Evolutionary conservation across 2,113 vertebrate genomes (phyloP).

Genomic region (Sterrhoptilus dennistouni): DNA sequence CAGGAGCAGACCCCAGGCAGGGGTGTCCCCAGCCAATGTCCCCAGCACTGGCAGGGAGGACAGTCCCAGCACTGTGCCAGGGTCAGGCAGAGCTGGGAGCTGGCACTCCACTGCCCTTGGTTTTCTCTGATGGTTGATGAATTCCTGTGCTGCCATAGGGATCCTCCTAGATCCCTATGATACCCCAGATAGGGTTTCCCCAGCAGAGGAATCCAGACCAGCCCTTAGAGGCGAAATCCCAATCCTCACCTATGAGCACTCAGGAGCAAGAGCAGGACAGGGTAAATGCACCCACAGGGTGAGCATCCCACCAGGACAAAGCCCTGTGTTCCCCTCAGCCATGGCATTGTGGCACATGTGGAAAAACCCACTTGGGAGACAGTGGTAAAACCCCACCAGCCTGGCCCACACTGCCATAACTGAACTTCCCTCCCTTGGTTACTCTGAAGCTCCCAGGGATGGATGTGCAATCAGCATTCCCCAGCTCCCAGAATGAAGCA

Average conservation of each 20-base stretch:
- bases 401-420: accelerated
- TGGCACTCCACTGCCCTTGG: accelerated
- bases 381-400: background rate
- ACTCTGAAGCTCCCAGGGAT: background rate
- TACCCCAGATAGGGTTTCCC: background rate
- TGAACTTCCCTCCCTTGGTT: accelerated
- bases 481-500: accelerated
- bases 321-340: background rate
- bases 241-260: background rate
- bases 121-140: background rate
- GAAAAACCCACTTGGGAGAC: background rate
- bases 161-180: background rate
- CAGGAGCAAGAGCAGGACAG: background rate
- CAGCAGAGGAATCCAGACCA: background rate
- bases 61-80: background rate
- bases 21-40: background rate
- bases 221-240: background rate
- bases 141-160: background rate
- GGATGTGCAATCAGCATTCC: background rate
- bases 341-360: accelerated
- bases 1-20: background rate
- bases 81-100: background rate
- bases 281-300: accelerated
- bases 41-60: accelerated
- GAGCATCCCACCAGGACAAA: background rate